Base-by-base conservation (phyloP, 1,140 invertebrate genomes). In the Drosophila simulans region DNA sequence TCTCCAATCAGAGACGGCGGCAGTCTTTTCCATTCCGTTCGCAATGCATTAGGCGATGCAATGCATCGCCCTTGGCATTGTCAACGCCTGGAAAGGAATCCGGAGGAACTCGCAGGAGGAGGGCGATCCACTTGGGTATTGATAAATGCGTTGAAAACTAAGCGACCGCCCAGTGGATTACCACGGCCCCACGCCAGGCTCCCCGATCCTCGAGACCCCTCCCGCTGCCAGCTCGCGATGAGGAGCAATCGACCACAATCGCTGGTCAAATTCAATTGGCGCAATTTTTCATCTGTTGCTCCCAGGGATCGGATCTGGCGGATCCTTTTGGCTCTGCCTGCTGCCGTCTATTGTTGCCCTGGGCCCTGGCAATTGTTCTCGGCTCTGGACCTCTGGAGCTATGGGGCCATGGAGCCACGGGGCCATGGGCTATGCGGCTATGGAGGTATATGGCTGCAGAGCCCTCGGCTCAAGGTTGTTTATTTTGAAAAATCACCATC, bases 71-170 rank as follows among this genome's bases (percentile, higher is more conserved):
- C 59, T 53, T 78, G 78, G 78, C 65, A 85, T 82, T 85, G 82
- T 85, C 82, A 85, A 85, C 83, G 83, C 77, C 77, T 72, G 60
- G 48, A 31, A 25, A 43, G 35, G 39, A 27, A 42, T n/a, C 25
- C 31, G 13, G 20, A n/a, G 12, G 34, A 40, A 27, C 5, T 15
- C n/a, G 64, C 40, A 39, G 71, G 59, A 31, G 42, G 63, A 45
- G 37, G 22, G 22, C 48, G 43, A 72, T 43, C 84, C 83, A 88
- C 83, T 88, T 88, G 83, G 79, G 84, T 83, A 88, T 88, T 88
- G 84, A 88, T 88, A 88, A 88, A 88, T 88, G 83, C 79, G 83
- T 88, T 89, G 83, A 88, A 88, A 83, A 89, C 79, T 88, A 89
- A 88, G 83, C 76, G 83, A 88, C 83, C 83, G 83, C 83, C 83